Evolutionary conservation across 2,113 vertebrate species (phyloP), one percentile per base, ranked within the genome.

Genomic region (Notechis scutatus): DNA sequence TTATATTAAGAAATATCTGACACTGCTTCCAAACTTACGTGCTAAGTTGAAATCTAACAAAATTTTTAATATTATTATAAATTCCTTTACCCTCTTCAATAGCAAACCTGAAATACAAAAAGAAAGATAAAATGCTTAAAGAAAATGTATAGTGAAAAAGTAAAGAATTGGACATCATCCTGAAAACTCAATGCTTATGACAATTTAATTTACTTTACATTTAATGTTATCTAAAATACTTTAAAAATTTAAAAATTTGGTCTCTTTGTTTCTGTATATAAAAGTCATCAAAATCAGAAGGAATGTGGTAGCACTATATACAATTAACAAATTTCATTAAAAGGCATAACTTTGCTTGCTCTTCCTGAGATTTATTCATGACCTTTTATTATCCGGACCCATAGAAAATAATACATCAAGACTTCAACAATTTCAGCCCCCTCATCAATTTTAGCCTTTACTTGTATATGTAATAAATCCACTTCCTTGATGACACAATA

Each of bases 1-100:
- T 95, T 52, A 93, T 90, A 34, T 15, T 45, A 26, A 91, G 45
- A 94, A 89, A 26, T 64, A 61, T 52, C 54, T n/a, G 45, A 93
- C 15, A 57, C 26, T 87, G 59, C 95, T 92, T 88, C 29, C 96
- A 96, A 90, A 99, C 99, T 99, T 97, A 99, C 99, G 99, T 99
- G 99, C 99, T 99, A 92, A 99, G 98, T 92, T 99, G 99, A 97
- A 99, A 99, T 95, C 99, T 98, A 94, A 99, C 99, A 97, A 99
- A 99, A 97, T 99, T 99, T 96, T 99, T 99, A 94, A 99, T 99
- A 97, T 99, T 99, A 97, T 99, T 99, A 97, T 99, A 99, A 96
- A 99, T 99, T 87, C 99, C 99, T 98, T 99, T 99, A 69, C 99
- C 99, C 96, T 99, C 99, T 98, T 99, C 99, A 96, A 99, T 99